A percentile compares a stretch with the other conserved stretches of the same genome.
Conservation (phyloP, 92 coral and sea anemone species). For the Pocillopora grandis region DNA sequence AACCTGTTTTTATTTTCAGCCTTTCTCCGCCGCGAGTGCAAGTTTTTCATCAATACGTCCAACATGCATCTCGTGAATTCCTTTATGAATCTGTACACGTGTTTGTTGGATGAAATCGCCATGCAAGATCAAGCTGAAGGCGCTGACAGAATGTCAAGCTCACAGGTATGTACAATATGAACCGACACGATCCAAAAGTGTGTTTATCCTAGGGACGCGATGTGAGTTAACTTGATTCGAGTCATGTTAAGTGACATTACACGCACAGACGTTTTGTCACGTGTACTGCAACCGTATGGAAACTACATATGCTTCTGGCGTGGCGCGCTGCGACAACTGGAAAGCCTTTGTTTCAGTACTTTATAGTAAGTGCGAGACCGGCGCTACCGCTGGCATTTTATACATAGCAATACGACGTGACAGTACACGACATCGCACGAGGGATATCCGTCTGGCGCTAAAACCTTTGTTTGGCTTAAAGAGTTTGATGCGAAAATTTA, state of each 20-base stretch:
- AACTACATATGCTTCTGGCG: too few relatives aligned
- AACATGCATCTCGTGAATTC: conserved; percentile 86
- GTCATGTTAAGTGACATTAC: neutral
- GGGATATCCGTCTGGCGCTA: too few relatives aligned
- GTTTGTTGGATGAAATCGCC: conserved; percentile 90
- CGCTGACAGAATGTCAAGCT: conserved; percentile 86
- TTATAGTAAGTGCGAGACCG: too few relatives aligned
- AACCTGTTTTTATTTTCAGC: conserved; percentile 45
- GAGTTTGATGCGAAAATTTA: neutral
- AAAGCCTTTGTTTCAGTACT: too few relatives aligned
- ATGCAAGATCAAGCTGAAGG: conserved; percentile 99
- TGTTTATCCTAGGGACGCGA: neutral
- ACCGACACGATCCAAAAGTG: neutral
- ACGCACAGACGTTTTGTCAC: neutral
- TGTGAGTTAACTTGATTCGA: neutral
- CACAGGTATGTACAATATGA: conserved; percentile 64
- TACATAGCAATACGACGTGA: too few relatives aligned
- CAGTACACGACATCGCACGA: too few relatives aligned
- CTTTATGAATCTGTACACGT: conserved; percentile 90
- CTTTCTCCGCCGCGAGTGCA: conserved; percentile 95
- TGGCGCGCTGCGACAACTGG: too few relatives aligned
- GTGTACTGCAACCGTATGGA: too few relatives aligned
- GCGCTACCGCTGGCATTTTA: too few relatives aligned
- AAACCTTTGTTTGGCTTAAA: too few relatives aligned
- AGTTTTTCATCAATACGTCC: conserved; percentile 90